Base-by-base conservation (phyloP, 2,888 invertebrate genomes). In the Dendrolimus houi region DNA sequence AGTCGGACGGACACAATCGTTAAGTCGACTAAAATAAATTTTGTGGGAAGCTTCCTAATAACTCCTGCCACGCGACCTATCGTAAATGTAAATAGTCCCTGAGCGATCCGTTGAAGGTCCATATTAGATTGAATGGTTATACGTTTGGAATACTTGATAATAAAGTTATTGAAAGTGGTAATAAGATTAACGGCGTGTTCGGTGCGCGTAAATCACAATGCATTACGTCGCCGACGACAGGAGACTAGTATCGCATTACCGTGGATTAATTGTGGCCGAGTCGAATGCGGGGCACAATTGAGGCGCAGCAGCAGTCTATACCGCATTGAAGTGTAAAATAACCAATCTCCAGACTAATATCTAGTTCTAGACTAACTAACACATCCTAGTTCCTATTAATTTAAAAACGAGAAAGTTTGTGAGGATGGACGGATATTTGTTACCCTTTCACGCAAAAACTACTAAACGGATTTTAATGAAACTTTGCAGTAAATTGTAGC, bases 161-260 rank as follows among this genome's bases (percentile, higher is more conserved):
- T 88, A 84, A 87, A 87, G 87, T 89, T 89, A 89, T 89, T 86
- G 87, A 86, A 87, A 87, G 87, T 87, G 87, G 85, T 88, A 88
- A 88, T 88, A 89, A 89, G 89, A 89, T 89, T 86, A 89, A 89
- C 85, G 81, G 80, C 82, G 79, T 74, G 81, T 82, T 83, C 80
- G 79, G 75, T 66, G 81, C 75, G 74, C 85, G 83, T 89, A 89
- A 89, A 89, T 89, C 88, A 88, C 88, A 83, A 79, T 83, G 87
- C 83, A 88, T 89, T 88, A 88, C 87, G 83, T 83, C 74, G 81
- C 74, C 81, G 85, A 81, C 82, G 88, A 87, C 86, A 85, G 86
- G 75, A 75, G 81, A 79, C 79, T 79, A 77, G 84, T 84, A 85
- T 88, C 85, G 87, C 77, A 85, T 88, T 88, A 87, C 87, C 81